These are phyloP conservation scores for Nephrotoma flavescens DNA, from an alignment of 2,888 invertebrate genomes.

Conservation along the genomic window DNA sequence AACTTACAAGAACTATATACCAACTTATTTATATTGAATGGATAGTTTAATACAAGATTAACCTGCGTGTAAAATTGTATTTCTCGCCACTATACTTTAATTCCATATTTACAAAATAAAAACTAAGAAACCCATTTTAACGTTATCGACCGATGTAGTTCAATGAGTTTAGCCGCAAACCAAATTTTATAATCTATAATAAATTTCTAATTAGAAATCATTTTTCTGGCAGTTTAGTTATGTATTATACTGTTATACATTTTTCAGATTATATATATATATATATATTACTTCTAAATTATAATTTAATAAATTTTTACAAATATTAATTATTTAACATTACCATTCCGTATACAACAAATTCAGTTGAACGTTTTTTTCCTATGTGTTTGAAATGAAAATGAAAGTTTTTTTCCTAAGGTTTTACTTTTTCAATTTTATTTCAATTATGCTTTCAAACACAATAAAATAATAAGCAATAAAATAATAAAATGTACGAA, in stretches of 20 bases:
- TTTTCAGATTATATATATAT: background rate
- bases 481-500: too few species aligned
- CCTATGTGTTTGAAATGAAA: background rate
- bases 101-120: background rate
- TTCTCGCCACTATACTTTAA: background rate
- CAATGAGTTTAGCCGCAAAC: background rate
- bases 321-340: background rate
- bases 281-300: background rate
- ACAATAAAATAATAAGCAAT: too few species aligned
- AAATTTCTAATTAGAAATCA: background rate
- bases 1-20: background rate
- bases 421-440: background rate
- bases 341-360: background rate
- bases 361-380: background rate
- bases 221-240: too few species aligned
- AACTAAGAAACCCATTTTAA: too few species aligned
- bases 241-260: background rate
- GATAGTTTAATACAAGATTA: background rate
- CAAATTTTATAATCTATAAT: background rate
- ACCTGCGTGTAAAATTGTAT: background rate
- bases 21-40: background rate
- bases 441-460: background rate
- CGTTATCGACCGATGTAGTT: background rate
- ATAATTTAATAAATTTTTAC: background rate
- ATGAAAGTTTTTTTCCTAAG: background rate